phyloP scores from a whole-genome alignment of 2,113 vertebrate species.

The Podarcis cretensis region DNA sequence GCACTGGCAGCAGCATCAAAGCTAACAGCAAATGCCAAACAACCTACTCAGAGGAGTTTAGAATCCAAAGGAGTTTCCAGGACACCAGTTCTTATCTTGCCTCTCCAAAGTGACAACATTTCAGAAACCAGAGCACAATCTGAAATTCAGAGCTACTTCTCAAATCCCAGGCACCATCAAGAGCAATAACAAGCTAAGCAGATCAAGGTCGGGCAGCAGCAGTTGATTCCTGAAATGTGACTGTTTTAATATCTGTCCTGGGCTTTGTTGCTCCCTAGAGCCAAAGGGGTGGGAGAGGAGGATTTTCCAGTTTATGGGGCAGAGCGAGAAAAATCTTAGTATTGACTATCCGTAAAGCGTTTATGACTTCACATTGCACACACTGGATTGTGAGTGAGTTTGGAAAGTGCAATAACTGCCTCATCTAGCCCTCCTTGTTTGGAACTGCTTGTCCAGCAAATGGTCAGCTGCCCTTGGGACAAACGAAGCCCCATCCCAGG shows the following conservation, averaged over 20 bases:
- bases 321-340: conserved; percentile 6
- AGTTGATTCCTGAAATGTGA: neutral
- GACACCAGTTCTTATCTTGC: neutral
- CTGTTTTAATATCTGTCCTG: neutral
- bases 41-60: neutral
- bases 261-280: neutral
- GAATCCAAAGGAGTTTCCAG: neutral
- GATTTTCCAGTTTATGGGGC: neutral
- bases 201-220: neutral
- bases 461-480: neutral
- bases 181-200: neutral
- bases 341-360: conserved; percentile 34
- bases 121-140: neutral
- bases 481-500: neutral
- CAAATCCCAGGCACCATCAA: neutral
- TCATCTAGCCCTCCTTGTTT: too few species aligned
- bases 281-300: neutral
- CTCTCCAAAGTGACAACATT: neutral
- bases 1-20: neutral
- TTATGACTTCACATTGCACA: conserved; percentile 1
- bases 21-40: neutral
- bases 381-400: neutral
- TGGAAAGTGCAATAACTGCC: neutral
- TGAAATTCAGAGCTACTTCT: neutral
- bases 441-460: too few species aligned